These are phyloP conservation scores for Paraescarpia echinospica DNA, from an alignment of 1,140 invertebrate genomes.

Conservation along the genomic window DNA sequence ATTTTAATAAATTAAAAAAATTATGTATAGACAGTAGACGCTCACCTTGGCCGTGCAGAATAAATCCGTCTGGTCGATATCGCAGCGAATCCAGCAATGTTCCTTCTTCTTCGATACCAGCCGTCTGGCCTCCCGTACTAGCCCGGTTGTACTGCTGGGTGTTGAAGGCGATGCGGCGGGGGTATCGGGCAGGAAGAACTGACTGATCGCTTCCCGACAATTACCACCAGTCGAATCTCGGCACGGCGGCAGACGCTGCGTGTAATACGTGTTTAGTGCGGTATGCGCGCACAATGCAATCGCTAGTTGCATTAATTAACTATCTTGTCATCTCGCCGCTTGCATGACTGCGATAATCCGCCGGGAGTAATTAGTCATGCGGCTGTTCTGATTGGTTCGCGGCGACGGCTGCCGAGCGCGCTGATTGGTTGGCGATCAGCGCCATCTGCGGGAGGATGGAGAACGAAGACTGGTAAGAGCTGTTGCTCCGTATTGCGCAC, in stretches of 20 bases:
- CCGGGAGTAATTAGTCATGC: neutral
- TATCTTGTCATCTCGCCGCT: neutral
- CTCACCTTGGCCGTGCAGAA: neutral
- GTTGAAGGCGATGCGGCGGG: neutral
- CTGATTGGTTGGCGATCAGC: neutral
- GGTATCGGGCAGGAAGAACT: neutral
- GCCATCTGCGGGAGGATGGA: neutral
- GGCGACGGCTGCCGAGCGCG: no score
- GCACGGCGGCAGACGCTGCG: neutral
- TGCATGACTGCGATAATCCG: neutral
- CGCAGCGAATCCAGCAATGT: neutral
- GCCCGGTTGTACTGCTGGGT: neutral
- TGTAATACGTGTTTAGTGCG: neutral
- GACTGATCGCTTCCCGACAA: neutral
- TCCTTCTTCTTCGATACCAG: neutral
- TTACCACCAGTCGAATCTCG: neutral
- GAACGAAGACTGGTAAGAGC: neutral
- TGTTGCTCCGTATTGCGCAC: neutral
- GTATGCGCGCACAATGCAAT: neutral
- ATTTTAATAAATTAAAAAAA: no score
- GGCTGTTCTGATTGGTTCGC: neutral
- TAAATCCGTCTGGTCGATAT: neutral
- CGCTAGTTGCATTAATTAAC: constrained; percentile 5
- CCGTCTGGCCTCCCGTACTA: neutral
- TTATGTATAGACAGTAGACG: neutral